A percentile compares a stretch with the other conserved stretches of the same genome.
Conservation (phyloP, 2,888 invertebrate species). For the Chrysotoxum bicinctum region DNA sequence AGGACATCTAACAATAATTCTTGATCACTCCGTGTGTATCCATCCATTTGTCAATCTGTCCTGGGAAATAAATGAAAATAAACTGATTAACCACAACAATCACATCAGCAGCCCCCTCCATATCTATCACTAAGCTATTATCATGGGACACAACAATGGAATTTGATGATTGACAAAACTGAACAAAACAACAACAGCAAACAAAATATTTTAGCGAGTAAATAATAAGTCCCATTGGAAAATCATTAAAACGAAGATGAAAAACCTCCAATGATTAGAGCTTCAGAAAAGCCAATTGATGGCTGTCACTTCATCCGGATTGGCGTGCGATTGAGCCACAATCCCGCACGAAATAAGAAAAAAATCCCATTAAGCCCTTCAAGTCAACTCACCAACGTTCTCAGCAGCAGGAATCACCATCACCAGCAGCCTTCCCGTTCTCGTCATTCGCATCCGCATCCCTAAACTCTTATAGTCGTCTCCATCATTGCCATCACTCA, state of each 20-base stretch:
- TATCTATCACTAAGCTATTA: too few species aligned
- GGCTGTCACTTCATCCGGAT: slow-evolving; percentile 56
- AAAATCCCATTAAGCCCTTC: slow-evolving; percentile 60
- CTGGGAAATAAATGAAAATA: slow-evolving; percentile 36
- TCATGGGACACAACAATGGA: neutral
- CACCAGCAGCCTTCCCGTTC: neutral
- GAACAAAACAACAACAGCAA: slow-evolving; percentile 8
- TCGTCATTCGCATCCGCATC: neutral
- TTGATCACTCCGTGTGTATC: neutral
- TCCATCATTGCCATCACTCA: slow-evolving; percentile 20
- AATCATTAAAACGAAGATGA: slow-evolving; percentile 36
- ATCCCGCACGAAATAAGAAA: slow-evolving; percentile 47
- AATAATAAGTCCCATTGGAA: slow-evolving; percentile 27
- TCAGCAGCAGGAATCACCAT: slow-evolving; percentile 7
- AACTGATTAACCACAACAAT: slow-evolving; percentile 21
- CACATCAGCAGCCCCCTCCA: neutral
- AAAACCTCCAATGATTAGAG: slow-evolving; percentile 25
- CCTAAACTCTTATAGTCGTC: neutral
- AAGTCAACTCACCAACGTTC: slow-evolving; percentile 30
- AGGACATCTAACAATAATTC: slow-evolving; percentile 41
- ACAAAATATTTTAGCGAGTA: slow-evolving; percentile 16
- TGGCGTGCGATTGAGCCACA: slow-evolving; percentile 50
- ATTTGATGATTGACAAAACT: slow-evolving; percentile 24
- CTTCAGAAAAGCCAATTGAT: slow-evolving; percentile 58
- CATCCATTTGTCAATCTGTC: slow-evolving; percentile 44